These are phyloP conservation scores for Acrocephalus scirpaceus DNA, from an alignment of 2,797 vertebrate species.

Conservation along the genomic window DNA sequence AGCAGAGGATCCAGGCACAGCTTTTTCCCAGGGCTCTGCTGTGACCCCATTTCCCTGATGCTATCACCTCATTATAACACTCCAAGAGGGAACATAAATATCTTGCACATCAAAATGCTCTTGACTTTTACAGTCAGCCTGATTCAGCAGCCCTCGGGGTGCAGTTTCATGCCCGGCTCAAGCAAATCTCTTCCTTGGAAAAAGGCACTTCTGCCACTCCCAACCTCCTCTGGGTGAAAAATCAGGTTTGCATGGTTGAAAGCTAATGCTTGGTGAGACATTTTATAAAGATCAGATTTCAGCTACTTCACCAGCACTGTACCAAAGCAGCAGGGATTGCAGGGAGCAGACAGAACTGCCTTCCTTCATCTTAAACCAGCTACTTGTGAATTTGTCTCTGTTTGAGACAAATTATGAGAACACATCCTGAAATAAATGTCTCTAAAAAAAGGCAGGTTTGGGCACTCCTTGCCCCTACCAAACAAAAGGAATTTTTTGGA, in stretches of 20 bases:
- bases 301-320: not conserved
- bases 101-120: not conserved
- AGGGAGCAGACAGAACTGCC: not conserved
- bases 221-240: not conserved
- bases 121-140: constrained; percentile 5
- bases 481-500: not conserved
- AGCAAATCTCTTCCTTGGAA: not conserved
- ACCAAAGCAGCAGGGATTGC: not conserved
- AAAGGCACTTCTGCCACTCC: not conserved
- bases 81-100: constrained; percentile 28
- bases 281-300: not conserved
- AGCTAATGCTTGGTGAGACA: not conserved
- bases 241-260: not conserved
- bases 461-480: not conserved
- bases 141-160: constrained; percentile 23
- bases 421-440: rapidly evolving
- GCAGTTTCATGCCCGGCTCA: not conserved
- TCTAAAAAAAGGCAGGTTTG: not conserved
- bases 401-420: not conserved
- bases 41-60: not conserved
- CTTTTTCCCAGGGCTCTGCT: not conserved
- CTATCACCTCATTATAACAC: not conserved
- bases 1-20: not conserved
- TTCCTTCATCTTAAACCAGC: not conserved
- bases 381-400: rapidly evolving